phyloP scores from a whole-genome alignment of 2,797 vertebrate genomes.

The Notoglanidium macrostoma region DNA sequence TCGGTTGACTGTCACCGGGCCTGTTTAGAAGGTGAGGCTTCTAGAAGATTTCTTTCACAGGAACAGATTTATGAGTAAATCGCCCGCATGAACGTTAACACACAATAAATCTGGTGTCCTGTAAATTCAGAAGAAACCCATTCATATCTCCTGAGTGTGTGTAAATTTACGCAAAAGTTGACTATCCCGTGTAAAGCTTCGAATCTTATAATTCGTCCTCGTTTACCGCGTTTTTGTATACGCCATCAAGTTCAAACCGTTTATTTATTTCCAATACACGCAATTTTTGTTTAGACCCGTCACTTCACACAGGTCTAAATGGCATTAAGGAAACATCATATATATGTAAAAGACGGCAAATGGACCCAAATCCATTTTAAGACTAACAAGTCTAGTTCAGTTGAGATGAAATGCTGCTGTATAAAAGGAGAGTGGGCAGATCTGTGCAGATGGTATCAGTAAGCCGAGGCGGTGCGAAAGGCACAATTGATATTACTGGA shows the following conservation, averaged over 20 bases:
- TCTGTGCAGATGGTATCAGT: background rate
- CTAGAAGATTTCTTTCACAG: background rate
- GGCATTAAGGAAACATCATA: background rate
- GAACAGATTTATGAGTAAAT: background rate
- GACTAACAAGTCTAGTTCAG: background rate
- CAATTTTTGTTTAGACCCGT: background rate
- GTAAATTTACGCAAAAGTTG: no score
- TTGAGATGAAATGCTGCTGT: background rate
- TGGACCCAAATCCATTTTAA: background rate
- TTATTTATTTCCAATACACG: background rate
- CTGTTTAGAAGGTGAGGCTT: background rate
- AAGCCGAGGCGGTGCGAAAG: background rate
- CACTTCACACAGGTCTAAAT: background rate
- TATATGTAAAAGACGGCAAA: background rate
- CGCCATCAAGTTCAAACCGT: background rate
- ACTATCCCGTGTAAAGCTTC: background rate
- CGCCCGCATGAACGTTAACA: background rate
- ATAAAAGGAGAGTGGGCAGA: background rate
- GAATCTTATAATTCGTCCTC: background rate
- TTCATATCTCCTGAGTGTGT: background rate
- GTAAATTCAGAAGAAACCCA: background rate
- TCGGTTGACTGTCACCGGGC: background rate
- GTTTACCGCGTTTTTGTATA: background rate
- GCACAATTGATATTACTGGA: background rate
- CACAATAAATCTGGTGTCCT: background rate